These are phyloP conservation scores for Hypocryptadius cinnamomeus DNA, from an alignment of 2,113 vertebrate genomes.

Conservation along the genomic window DNA sequence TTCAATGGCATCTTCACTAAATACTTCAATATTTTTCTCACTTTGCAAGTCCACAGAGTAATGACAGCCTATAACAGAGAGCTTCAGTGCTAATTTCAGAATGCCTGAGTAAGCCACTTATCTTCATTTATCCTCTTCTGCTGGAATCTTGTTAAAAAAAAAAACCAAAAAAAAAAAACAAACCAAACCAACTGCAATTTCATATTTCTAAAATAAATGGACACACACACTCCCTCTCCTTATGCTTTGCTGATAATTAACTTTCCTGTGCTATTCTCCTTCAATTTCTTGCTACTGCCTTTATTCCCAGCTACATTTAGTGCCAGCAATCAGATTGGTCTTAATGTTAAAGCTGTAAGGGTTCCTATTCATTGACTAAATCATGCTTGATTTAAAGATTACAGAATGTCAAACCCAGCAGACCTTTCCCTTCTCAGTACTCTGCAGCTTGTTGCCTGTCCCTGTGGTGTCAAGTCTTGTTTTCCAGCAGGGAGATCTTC, in stretches of 20 bases:
- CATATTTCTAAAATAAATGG: constrained; percentile 5
- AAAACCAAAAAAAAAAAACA: background rate
- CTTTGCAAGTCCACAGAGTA: constrained; percentile 5
- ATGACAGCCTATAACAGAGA: background rate
- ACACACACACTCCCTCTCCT: background rate
- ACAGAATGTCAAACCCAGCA: background rate
- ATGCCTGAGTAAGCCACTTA: constrained; percentile 41
- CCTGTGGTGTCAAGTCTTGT: background rate
- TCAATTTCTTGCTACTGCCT: background rate
- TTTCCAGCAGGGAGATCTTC: background rate
- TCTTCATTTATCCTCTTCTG: constrained; percentile 29
- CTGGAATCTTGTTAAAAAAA: background rate
- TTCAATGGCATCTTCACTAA: constrained; percentile 30
- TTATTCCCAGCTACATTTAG: background rate
- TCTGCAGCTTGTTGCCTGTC: background rate
- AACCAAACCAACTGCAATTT: background rate
- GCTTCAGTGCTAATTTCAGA: constrained; percentile 14
- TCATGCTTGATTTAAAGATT: background rate
- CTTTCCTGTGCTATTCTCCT: background rate
- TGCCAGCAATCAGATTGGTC: background rate
- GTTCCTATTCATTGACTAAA: background rate
- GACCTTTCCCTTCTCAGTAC: background rate
- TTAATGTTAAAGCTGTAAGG: background rate
- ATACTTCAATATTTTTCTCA: background rate
- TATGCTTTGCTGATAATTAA: constrained; percentile 1